Evolutionary conservation across 2,113 vertebrate genomes (phyloP).

Genomic region (Oreotragus oreotragus): DNA sequence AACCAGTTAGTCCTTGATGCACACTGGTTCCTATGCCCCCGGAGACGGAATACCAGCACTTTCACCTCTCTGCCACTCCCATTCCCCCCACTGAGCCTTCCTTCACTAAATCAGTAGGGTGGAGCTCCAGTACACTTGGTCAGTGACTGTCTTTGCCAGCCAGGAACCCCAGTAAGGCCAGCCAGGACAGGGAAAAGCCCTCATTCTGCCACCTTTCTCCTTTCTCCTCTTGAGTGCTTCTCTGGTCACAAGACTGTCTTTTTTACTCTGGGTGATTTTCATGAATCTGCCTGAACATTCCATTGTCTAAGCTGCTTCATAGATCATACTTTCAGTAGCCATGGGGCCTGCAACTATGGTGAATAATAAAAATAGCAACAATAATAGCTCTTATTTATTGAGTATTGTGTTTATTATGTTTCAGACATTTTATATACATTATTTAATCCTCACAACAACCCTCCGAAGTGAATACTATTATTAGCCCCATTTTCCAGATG

Average conservation of each 20-base stretch:
- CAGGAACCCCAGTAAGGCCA: not conserved
- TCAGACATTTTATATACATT: not conserved
- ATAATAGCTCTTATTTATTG: not conserved
- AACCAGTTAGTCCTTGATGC: not conserved
- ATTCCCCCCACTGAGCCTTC: not conserved
- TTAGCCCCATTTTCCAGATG: not conserved
- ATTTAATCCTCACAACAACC: not conserved
- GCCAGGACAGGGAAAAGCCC: not conserved
- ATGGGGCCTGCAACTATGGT: not conserved
- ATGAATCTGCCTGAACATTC: not conserved
- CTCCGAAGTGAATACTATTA: not conserved
- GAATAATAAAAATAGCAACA: not conserved
- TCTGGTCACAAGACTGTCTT: not conserved
- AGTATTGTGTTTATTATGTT: not conserved
- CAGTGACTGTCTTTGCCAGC: not conserved
- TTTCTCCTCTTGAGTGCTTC: not conserved
- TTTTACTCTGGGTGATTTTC: not conserved
- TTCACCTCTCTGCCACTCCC: not conserved
- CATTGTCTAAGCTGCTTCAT: not conserved
- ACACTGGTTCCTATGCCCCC: not conserved
- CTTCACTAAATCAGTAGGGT: not conserved
- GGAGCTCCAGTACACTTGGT: not conserved
- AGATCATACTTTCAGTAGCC: not conserved
- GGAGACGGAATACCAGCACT: not conserved
- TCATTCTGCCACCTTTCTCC: not conserved